Conservation (phyloP, 2,888 invertebrate species). For the Suillia variegata region DNA sequence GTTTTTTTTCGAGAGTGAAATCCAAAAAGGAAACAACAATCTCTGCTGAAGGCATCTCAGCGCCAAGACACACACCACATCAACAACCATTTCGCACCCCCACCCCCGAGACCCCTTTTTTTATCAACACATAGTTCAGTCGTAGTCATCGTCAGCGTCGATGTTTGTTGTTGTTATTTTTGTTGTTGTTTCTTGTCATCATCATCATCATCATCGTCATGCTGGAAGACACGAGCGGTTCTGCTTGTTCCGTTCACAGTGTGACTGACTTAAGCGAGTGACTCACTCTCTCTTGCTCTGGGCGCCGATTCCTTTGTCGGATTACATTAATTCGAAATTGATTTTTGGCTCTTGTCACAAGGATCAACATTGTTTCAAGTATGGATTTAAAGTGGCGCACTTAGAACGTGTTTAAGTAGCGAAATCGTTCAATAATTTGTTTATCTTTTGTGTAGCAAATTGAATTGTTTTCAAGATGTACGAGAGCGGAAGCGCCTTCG, state of each 20-base stretch:
- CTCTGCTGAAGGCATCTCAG: neutral
- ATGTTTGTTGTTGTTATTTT: no score
- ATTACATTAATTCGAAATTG: neutral
- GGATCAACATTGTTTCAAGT: neutral
- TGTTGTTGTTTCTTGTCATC: no score
- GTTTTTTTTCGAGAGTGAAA: neutral
- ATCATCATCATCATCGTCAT: no score
- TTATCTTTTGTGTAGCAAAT: no score
- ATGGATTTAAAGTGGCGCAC: neutral
- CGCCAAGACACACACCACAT: neutral
- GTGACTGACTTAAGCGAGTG: neutral
- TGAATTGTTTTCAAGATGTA: no score
- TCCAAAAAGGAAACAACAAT: neutral
- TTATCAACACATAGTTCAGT: no score
- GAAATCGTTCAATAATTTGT: conserved; percentile 21
- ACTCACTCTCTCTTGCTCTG: neutral
- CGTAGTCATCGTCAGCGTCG: no score
- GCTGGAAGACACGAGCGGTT: neutral
- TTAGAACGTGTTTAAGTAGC: neutral
- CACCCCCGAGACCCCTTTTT: neutral
- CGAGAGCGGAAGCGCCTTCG: no score
- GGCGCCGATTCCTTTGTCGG: neutral
- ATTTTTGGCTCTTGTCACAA: neutral
- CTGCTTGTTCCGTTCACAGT: neutral
- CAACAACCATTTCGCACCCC: neutral